These are phyloP conservation scores for Ligdia adustata DNA, from an alignment of 2,888 invertebrate species.

Conservation along the genomic window DNA sequence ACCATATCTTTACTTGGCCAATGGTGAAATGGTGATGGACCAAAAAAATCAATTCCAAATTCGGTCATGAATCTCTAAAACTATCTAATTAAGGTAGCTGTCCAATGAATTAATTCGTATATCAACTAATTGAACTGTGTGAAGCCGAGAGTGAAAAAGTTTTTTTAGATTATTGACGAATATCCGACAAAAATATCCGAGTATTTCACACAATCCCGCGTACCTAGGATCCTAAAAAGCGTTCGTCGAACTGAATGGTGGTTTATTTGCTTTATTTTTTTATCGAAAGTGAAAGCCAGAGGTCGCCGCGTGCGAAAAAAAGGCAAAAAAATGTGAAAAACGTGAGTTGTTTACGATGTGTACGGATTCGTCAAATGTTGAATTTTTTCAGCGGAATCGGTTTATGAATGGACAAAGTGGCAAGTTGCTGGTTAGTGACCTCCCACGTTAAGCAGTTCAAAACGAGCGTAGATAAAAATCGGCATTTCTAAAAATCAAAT, in stretches of 20 bases:
- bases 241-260: constrained; percentile 28
- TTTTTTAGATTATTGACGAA: constrained; percentile 37
- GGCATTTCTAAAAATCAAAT: too few species aligned
- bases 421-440: neutral
- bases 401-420: constrained; percentile 33
- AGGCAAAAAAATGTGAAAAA: constrained; percentile 28
- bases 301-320: constrained; percentile 30
- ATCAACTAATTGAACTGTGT: neutral
- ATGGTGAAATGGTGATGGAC: too few species aligned
- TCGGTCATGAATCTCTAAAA: too few species aligned
- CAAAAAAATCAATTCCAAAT: too few species aligned
- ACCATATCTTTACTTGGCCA: too few species aligned
- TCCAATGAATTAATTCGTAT: too few species aligned
- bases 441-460: too few species aligned
- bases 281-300: constrained; percentile 47
- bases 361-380: constrained; percentile 31
- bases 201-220: constrained; percentile 25
- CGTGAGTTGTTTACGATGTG: constrained; percentile 31
- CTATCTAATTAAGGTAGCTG: too few species aligned
- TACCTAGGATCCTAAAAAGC: constrained; percentile 47
- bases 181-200: constrained; percentile 19
- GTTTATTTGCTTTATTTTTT: constrained; percentile 44
- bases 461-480: too few species aligned
- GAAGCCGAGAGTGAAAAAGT: constrained; percentile 34
- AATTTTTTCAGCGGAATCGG: constrained; percentile 25